Conservation (phyloP, 2,888 invertebrate species). For the Pristionchus maxplancki region DNA sequence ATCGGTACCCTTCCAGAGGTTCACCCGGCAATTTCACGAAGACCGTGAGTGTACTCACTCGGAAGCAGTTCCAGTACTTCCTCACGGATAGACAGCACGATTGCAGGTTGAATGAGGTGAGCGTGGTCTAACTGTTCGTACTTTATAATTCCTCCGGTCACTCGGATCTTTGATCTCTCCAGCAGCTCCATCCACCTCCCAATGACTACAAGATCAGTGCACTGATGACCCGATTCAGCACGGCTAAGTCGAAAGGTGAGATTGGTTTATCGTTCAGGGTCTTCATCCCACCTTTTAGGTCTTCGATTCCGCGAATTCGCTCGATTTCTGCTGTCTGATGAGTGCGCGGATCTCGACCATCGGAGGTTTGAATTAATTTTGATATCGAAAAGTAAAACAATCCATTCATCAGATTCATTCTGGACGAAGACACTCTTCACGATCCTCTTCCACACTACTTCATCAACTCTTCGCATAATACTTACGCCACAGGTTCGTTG, state of each 20-base stretch:
- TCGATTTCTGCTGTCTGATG: constrained; percentile 98
- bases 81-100: constrained; percentile 85
- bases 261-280: background rate
- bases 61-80: constrained; percentile 65
- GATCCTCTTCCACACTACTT: constrained; percentile 72
- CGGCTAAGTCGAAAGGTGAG: constrained; percentile 31
- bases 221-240: background rate
- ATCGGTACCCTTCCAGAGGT: background rate
- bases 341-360: constrained; percentile 97
- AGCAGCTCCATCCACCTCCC: constrained; percentile 49
- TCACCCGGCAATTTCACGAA: background rate
- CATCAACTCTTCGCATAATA: constrained; percentile 72
- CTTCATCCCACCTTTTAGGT: background rate
- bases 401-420: background rate
- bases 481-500: constrained; percentile 63
- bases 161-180: background rate
- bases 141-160: background rate
- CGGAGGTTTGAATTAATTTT: constrained; percentile 80
- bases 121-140: constrained; percentile 77
- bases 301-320: constrained; percentile 94
- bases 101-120: constrained; percentile 96
- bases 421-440: constrained; percentile 67
- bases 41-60: constrained; percentile 16
- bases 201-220: constrained; percentile 6
- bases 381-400: constrained; percentile 79